Conservation (phyloP, 2,113 vertebrate species). For the Erinaceus europaeus region DNA sequence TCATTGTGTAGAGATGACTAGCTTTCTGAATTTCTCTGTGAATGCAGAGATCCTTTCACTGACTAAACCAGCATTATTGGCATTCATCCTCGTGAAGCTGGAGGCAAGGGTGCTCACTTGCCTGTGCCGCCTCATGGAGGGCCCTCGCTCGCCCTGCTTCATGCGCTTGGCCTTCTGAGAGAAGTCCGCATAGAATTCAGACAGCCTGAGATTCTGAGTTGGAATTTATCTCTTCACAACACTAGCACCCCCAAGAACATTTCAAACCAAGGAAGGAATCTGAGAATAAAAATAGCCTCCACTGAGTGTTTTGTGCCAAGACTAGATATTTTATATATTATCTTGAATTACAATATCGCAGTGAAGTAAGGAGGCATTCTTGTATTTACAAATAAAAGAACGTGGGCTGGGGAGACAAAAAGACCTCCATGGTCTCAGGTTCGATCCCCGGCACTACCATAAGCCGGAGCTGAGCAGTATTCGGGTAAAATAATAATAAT, state of each 20-base stretch:
- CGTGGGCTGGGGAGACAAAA: no score
- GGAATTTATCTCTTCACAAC: background rate
- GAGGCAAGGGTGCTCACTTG: slow-evolving; percentile 27
- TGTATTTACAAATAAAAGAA: slow-evolving; percentile 13
- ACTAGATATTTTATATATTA: background rate
- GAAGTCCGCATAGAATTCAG: slow-evolving; percentile 32
- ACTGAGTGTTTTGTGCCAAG: slow-evolving; percentile 32
- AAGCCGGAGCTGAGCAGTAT: no score
- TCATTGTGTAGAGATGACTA: slow-evolving; percentile 30
- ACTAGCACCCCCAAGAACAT: background rate
- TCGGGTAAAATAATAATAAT: no score
- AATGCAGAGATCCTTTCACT: slow-evolving; percentile 40
- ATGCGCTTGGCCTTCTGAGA: slow-evolving; percentile 20
- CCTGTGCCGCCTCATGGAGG: background rate
- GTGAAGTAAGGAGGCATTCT: background rate
- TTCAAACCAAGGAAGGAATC: slow-evolving; percentile 7
- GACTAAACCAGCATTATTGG: slow-evolving; percentile 49
- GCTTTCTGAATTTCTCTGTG: slow-evolving; percentile 45
- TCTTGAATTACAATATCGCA: background rate
- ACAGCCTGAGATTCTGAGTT: slow-evolving; percentile 26
- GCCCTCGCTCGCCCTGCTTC: background rate
- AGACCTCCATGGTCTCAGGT: no score
- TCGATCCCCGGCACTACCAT: no score
- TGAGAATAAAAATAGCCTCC: slow-evolving; percentile 30
- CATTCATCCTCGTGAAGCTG: background rate